Percentiles rank a stretch among this genome's conserved stretches.
These are phyloP conservation scores for Syngnathus scovelli DNA, from an alignment of 2,113 vertebrate genomes.

Conservation along the genomic window DNA sequence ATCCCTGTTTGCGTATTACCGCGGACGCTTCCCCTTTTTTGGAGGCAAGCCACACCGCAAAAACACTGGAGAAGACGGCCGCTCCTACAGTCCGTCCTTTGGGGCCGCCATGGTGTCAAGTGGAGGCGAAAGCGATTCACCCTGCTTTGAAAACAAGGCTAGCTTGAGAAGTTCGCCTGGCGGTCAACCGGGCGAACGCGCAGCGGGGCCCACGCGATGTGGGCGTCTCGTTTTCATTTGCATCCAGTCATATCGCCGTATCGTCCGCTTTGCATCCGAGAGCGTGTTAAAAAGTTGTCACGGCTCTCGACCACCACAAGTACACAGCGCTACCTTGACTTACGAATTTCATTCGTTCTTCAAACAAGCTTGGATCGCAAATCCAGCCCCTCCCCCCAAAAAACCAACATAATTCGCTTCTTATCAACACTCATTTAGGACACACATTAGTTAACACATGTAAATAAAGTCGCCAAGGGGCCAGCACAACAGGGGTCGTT, in stretches of 20 bases:
- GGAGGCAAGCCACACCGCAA: slow-evolving; percentile 52
- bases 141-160: slow-evolving; percentile 50
- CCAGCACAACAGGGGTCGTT: neutral
- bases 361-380: no score
- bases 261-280: slow-evolving; percentile 60
- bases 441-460: neutral
- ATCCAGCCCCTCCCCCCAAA: no score
- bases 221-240: slow-evolving; percentile 66
- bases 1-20: slow-evolving; percentile 29
- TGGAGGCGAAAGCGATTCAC: slow-evolving; percentile 53
- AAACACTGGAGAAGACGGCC: slow-evolving; percentile 56
- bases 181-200: slow-evolving; percentile 58
- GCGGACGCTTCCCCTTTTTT: slow-evolving; percentile 29
- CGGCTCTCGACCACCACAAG: no score
- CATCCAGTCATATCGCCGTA: slow-evolving; percentile 53
- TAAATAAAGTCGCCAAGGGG: neutral
- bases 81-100: slow-evolving; percentile 43
- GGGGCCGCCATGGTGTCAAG: slow-evolving; percentile 59
- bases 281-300: slow-evolving; percentile 8
- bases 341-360: no score
- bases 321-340: no score
- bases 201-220: slow-evolving; percentile 27
- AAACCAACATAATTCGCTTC: neutral
- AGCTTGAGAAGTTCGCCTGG: slow-evolving; percentile 56
- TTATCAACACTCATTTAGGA: neutral